phyloP scores from a whole-genome alignment of 2,113 vertebrate genomes.

The Aphelocoma coerulescens region DNA sequence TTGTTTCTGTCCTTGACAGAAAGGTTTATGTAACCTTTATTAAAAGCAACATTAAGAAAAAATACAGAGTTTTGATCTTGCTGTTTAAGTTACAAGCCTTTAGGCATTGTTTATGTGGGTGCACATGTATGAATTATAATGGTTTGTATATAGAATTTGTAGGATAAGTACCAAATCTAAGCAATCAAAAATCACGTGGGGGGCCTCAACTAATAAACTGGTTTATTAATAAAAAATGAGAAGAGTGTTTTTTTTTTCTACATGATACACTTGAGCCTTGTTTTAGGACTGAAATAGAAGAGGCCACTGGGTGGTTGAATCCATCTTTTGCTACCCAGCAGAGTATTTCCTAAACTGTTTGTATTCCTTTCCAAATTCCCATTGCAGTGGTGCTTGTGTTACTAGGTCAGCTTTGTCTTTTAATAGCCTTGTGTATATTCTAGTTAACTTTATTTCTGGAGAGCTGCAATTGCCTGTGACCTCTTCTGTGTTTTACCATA shows the following conservation, averaged over 20 bases:
- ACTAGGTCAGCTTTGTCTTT: background rate
- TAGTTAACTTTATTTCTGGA: background rate
- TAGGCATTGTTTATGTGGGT: background rate
- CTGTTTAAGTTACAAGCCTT: background rate
- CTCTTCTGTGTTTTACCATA: background rate
- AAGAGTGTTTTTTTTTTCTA: background rate
- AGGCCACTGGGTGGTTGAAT: background rate
- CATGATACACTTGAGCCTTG: background rate
- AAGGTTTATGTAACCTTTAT: background rate
- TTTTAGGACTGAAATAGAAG: background rate
- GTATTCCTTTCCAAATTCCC: background rate
- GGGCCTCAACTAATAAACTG: background rate
- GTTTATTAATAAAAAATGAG: background rate
- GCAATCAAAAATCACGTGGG: background rate
- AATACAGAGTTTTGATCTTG: background rate
- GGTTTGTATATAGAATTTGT: background rate
- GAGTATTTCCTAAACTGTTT: background rate
- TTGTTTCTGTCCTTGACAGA: background rate
- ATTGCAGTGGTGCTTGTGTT: background rate
- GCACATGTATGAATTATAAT: background rate
- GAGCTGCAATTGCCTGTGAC: background rate
- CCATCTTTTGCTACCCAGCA: background rate
- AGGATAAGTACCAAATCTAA: background rate
- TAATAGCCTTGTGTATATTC: background rate
- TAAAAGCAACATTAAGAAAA: background rate